These are phyloP conservation scores for Drosophila varians DNA, from an alignment of 1,140 invertebrate genomes.

Conservation along the genomic window DNA sequence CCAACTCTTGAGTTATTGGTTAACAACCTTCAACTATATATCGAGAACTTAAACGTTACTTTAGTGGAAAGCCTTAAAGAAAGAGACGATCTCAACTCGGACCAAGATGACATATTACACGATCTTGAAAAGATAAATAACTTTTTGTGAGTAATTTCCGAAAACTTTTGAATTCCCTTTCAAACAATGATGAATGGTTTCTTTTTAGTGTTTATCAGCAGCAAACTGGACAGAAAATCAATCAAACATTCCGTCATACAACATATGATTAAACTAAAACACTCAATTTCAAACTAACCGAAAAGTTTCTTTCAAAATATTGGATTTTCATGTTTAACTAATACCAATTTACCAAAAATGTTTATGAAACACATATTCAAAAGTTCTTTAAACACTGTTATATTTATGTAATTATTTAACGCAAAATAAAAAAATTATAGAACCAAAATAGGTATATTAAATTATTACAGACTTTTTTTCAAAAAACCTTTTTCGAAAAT, in stretches of 20 bases:
- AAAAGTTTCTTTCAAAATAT: conserved; percentile 16
- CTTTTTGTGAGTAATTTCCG: conserved; percentile 18
- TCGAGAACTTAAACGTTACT: conserved; percentile 24
- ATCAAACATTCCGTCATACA: conserved; percentile 10
- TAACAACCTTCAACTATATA: conserved; percentile 24
- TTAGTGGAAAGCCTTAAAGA: conserved; percentile 42
- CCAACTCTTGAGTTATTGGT: conserved; percentile 29
- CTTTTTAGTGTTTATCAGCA: conserved; percentile 33
- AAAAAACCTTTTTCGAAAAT: neutral
- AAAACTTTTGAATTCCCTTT: neutral
- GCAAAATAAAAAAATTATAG: conserved; percentile 21
- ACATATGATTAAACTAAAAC: conserved; percentile 17
- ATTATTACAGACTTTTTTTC: neutral
- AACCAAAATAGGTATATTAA: neutral
- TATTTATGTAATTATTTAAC: conserved; percentile 32
- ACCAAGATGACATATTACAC: conserved; percentile 36
- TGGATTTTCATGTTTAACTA: conserved; percentile 28
- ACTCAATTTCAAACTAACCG: conserved; percentile 4
- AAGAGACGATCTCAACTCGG: conserved; percentile 37
- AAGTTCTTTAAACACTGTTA: conserved; percentile 43
- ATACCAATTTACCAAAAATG: conserved; percentile 30
- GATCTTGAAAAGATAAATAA: conserved; percentile 43
- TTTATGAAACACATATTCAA: conserved; percentile 42
- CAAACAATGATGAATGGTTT: neutral
- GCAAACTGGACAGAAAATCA: conserved; percentile 24